These are phyloP conservation scores for Orius insidiosus DNA, from an alignment of 1,140 invertebrate genomes.

Conservation along the genomic window DNA sequence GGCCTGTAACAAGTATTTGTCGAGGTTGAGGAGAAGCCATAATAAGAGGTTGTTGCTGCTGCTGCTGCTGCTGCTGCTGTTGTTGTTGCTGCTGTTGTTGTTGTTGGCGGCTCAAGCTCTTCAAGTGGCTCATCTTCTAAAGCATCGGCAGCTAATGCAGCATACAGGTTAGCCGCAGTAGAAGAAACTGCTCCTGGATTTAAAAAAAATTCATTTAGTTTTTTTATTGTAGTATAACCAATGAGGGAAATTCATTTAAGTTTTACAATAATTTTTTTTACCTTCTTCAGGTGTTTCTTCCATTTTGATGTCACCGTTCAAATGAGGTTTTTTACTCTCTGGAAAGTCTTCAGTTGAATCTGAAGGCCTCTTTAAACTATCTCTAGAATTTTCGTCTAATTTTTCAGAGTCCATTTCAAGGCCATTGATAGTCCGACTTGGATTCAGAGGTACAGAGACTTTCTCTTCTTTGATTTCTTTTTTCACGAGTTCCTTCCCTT, in stretches of 20 bases:
- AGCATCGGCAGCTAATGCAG: constrained; percentile 47
- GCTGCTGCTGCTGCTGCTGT: constrained; percentile 5
- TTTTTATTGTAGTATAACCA: background rate
- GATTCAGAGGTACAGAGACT: too few relatives aligned
- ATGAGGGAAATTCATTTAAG: background rate
- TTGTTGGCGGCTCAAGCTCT: constrained; percentile 7
- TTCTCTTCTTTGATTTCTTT: constrained; percentile 22
- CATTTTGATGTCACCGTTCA: constrained; percentile 17
- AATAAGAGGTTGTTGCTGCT: constrained; percentile 3
- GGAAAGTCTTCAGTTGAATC: constrained; percentile 2
- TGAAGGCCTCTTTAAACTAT: constrained; percentile 12
- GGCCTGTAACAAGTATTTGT: constrained; percentile 20
- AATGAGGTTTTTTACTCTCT: constrained; percentile 19
- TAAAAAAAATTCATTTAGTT: constrained; percentile 1
- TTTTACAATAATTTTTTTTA: constrained; percentile 5
- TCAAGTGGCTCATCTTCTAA: constrained; percentile 45
- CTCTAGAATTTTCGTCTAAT: background rate
- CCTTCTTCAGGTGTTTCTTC: constrained; percentile 17
- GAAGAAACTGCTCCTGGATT: constrained; percentile 36
- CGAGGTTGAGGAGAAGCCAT: constrained; percentile 9
- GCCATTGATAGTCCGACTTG: constrained; percentile 10
- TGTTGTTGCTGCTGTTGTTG: constrained; percentile 6
- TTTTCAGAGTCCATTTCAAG: background rate
- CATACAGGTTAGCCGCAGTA: constrained; percentile 51
- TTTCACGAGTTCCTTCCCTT: constrained; percentile 1